Evolutionary conservation across 92 coral and sea anemone genomes (phyloP).

Genomic region (Desmophyllum pertusum): DNA sequence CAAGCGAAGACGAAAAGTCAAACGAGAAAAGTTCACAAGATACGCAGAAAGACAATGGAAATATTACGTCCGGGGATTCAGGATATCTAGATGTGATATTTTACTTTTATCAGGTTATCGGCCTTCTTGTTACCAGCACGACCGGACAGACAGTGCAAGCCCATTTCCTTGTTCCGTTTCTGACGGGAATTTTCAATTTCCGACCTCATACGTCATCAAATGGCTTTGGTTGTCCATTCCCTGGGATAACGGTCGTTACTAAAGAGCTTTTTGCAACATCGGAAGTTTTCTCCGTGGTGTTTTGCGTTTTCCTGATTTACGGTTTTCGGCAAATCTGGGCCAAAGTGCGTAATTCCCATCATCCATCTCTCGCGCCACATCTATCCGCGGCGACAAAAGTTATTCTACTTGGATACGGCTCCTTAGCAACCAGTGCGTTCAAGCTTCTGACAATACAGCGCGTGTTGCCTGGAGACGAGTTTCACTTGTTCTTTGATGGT

Average conservation of each 20-base stretch:
- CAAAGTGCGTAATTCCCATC: conserved; percentile 10
- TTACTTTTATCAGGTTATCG: conserved; percentile 76
- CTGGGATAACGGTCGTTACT: conserved; percentile 65
- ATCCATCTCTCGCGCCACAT: conserved; percentile 55
- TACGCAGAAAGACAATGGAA: conserved; percentile 9
- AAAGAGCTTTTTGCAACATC: conserved; percentile 62
- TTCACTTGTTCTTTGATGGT: conserved; percentile 73
- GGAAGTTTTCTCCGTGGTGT: conserved; percentile 52
- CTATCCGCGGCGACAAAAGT: conserved; percentile 65
- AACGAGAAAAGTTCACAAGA: not conserved
- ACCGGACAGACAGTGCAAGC: conserved; percentile 32
- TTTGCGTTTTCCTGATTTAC: conserved; percentile 49
- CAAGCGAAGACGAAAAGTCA: conserved; percentile 4
- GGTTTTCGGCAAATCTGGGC: conserved; percentile 32
- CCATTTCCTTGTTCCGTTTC: conserved; percentile 24
- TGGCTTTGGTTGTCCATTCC: conserved; percentile 66
- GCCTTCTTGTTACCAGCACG: conserved; percentile 58
- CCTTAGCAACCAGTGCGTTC: conserved; percentile 60
- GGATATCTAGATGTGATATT: conserved; percentile 66
- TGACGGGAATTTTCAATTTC: conserved; percentile 52
- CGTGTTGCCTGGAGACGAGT: conserved; percentile 25
- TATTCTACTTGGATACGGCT: conserved; percentile 62
- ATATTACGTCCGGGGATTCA: conserved; percentile 9
- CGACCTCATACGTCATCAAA: conserved; percentile 16
- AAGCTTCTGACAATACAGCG: conserved; percentile 53